Evolutionary conservation across 2,113 vertebrate species (phyloP).

Genomic region (Neotragus pygmaeus): DNA sequence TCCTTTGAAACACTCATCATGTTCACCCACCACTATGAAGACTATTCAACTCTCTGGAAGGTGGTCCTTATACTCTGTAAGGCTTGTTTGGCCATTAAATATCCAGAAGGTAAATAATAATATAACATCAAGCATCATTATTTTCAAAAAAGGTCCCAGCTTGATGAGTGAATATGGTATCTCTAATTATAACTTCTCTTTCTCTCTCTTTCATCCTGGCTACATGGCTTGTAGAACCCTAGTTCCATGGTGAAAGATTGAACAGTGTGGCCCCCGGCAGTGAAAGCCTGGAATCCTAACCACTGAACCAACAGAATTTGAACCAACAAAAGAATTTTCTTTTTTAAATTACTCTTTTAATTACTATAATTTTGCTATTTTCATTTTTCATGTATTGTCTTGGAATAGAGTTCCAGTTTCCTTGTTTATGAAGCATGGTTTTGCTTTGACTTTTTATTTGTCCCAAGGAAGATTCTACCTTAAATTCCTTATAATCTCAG

Average conservation of each 20-base stretch:
- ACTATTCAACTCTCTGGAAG: background rate
- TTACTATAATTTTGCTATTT: background rate
- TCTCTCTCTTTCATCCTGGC: background rate
- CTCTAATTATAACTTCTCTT: background rate
- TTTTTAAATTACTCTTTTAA: background rate
- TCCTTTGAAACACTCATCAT: background rate
- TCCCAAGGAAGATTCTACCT: background rate
- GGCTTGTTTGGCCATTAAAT: background rate
- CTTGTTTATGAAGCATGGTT: background rate
- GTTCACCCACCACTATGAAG: background rate
- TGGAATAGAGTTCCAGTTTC: background rate
- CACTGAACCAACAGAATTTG: background rate
- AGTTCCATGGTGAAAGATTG: background rate
- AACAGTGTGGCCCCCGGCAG: fast-evolving
- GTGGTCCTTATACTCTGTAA: background rate
- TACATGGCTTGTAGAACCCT: background rate
- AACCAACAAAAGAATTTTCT: too few relatives aligned
- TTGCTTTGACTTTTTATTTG: background rate
- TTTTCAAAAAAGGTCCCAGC: background rate
- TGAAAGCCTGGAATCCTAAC: background rate
- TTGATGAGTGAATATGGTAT: background rate
- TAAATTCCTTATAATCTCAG: background rate
- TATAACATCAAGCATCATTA: background rate
- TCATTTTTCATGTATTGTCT: background rate
- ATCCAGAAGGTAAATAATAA: background rate